Percentiles rank a stretch among this genome's conserved stretches.
Conservation (phyloP, 2,113 vertebrate genomes). For the Scatophagus argus region DNA sequence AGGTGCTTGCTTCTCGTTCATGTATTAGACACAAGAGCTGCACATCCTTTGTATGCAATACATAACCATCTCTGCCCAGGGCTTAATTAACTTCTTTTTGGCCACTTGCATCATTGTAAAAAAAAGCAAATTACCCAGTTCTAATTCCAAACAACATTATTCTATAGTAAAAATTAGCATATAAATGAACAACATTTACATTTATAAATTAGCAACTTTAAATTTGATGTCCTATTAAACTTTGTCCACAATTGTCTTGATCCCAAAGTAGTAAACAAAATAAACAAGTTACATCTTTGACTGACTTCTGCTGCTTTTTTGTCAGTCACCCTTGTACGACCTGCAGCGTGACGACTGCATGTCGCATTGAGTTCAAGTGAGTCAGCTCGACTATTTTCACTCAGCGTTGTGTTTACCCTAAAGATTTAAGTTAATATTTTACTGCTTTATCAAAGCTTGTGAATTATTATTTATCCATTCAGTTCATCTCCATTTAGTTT, state of each 20-base stretch:
- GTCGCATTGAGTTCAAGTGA: background rate
- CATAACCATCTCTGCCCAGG: background rate
- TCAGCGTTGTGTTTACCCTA: background rate
- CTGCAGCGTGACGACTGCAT: background rate
- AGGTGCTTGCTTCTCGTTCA: background rate
- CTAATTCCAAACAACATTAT: background rate
- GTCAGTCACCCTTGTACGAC: background rate
- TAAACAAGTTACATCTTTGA: background rate
- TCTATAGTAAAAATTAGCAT: slow-evolving; percentile 7
- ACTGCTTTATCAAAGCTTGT: background rate
- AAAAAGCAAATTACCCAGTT: slow-evolving; percentile 1
- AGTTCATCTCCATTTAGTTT: slow-evolving; percentile 13
- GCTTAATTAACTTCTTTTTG: slow-evolving; percentile 9
- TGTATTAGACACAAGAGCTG: background rate
- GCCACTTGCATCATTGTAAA: background rate
- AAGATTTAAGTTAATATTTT: background rate
- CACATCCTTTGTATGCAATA: slow-evolving; percentile 12
- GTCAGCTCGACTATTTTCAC: background rate
- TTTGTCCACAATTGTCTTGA: slow-evolving; percentile 18
- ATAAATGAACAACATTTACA: slow-evolving; percentile 25
- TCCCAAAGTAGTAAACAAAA: slow-evolving; percentile 7
- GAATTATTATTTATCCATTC: slow-evolving; percentile 7
- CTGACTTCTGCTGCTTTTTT: background rate
- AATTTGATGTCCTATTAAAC: slow-evolving; percentile 16
- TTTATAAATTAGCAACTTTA: background rate